These are phyloP conservation scores for Eilema depressum DNA, from an alignment of 2,888 invertebrate species.

Conservation along the genomic window DNA sequence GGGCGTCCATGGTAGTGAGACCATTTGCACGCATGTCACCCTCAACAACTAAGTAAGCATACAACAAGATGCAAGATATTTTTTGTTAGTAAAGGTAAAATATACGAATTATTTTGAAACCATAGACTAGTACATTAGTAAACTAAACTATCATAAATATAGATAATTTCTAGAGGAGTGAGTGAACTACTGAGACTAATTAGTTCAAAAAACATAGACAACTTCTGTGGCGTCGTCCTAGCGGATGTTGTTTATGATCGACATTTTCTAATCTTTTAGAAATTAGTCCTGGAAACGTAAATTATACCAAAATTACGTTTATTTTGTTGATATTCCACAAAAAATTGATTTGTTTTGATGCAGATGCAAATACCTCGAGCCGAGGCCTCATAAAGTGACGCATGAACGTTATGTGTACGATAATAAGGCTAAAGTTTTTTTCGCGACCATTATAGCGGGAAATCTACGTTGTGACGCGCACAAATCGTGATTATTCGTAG, in stretches of 20 bases:
- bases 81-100: too few species aligned
- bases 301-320: conserved; percentile 55
- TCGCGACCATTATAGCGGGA: conserved; percentile 81
- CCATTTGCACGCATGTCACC: too few species aligned
- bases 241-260: conserved; percentile 82
- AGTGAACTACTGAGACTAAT: conserved; percentile 11
- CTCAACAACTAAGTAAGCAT: too few species aligned
- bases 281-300: conserved; percentile 66
- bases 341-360: conserved; percentile 24
- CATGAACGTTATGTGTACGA: conserved; percentile 55
- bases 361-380: conserved; percentile 18
- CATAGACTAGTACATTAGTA: too few species aligned
- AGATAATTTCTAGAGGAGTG: conserved; percentile 13
- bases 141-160: neutral
- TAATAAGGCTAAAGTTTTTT: conserved; percentile 62
- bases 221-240: conserved; percentile 75
- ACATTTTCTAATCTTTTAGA: conserved; percentile 74
- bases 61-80: too few species aligned
- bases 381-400: conserved; percentile 32
- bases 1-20: too few species aligned
- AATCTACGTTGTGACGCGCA: conserved; percentile 83
- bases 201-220: conserved; percentile 58
- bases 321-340: conserved; percentile 39
- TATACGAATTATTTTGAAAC: too few species aligned
- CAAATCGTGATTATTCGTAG: conserved; percentile 73